These are phyloP conservation scores for Ciconia stormi DNA, from an alignment of 2,113 vertebrate species.

Conservation along the genomic window DNA sequence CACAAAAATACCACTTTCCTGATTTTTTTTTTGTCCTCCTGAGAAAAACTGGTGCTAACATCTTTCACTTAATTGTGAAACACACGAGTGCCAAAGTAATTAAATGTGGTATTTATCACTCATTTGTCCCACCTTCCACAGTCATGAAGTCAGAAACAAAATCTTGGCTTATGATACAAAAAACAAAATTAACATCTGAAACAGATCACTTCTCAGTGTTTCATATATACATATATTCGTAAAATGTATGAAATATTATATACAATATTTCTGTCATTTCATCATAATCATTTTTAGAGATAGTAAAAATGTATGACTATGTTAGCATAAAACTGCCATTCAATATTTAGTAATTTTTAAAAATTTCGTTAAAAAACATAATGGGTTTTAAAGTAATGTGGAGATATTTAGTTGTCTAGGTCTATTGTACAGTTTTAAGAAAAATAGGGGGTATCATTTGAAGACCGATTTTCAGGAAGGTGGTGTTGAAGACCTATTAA, in stretches of 20 bases:
- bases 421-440: not conserved
- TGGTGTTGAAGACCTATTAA: not conserved
- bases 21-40: not conserved
- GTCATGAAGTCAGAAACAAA: not conserved
- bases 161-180: not conserved
- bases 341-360: not conserved
- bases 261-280: not conserved
- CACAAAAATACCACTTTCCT: not conserved
- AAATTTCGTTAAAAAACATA: too few relatives aligned
- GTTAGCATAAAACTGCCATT: not conserved
- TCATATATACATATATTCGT: not conserved
- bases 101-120: not conserved
- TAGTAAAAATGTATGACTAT: not conserved
- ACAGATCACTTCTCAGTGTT: not conserved
- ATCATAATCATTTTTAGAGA: not conserved
- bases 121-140: not conserved
- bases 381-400: rapidly evolving
- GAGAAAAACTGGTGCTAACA: not conserved
- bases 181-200: not conserved
- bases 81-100: not conserved
- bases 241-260: not conserved
- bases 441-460: not conserved
- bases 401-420: not conserved
- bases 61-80: not conserved
- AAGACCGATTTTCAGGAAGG: not conserved